phyloP scores from a whole-genome alignment of 2,113 vertebrate species.

The Rhinogobius similis region DNA sequence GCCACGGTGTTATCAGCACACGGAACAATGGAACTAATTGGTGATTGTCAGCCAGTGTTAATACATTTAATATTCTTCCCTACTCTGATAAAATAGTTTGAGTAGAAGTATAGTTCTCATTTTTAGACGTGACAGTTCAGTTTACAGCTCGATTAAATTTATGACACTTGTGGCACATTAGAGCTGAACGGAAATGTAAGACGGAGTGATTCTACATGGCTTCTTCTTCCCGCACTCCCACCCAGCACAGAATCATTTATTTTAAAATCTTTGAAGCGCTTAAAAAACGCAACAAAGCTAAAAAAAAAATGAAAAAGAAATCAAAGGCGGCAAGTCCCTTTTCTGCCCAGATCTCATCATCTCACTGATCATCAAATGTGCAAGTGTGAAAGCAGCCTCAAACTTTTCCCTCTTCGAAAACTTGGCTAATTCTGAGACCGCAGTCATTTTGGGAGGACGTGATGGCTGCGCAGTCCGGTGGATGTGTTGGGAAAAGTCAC shows the following conservation, averaged over 20 bases:
- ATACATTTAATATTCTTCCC: slow-evolving; percentile 66
- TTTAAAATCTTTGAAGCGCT: slow-evolving; percentile 73
- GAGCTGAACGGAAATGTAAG: background rate
- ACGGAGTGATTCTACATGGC: slow-evolving; percentile 20
- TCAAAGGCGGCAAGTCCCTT: slow-evolving; percentile 58
- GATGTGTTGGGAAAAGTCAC: slow-evolving; percentile 46
- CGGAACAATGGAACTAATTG: slow-evolving; percentile 80
- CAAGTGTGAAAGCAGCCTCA: slow-evolving; percentile 28
- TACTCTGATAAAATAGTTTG: slow-evolving; percentile 49
- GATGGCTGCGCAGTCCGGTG: slow-evolving; percentile 34
- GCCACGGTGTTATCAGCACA: slow-evolving; percentile 77
- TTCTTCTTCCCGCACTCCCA: slow-evolving; percentile 39
- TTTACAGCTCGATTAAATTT: slow-evolving; percentile 18
- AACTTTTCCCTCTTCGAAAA: slow-evolving; percentile 57
- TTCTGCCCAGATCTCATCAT: slow-evolving; percentile 62
- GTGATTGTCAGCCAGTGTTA: slow-evolving; percentile 72
- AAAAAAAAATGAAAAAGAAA: slow-evolving; percentile 60
- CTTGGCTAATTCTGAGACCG: slow-evolving; percentile 45
- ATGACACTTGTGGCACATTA: slow-evolving; percentile 17
- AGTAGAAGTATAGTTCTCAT: slow-evolving; percentile 1
- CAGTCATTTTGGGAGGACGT: slow-evolving; percentile 25
- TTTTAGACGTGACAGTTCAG: slow-evolving; percentile 1
- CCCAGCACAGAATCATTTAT: slow-evolving; percentile 45
- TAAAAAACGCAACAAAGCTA: slow-evolving; percentile 64
- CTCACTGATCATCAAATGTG: slow-evolving; percentile 65